A percentile compares a stretch with the other conserved stretches of the same genome.
These are phyloP conservation scores for Pogonomyrmex californicus DNA, from an alignment of 1,140 invertebrate genomes.

Conservation along the genomic window DNA sequence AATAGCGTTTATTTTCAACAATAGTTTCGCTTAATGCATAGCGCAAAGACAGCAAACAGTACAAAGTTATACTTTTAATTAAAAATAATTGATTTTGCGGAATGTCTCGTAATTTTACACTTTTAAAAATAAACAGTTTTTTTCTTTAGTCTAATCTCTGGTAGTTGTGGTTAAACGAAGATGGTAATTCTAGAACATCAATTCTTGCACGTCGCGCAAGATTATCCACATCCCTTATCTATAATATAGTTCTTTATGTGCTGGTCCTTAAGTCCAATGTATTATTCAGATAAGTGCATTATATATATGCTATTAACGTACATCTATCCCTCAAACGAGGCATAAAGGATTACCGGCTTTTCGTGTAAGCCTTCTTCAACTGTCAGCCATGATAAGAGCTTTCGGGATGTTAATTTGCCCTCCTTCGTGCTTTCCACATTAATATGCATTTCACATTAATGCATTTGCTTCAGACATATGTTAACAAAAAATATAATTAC, in stretches of 20 bases:
- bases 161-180: background rate
- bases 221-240: constrained; percentile 10
- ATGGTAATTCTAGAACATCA: background rate
- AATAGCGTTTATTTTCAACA: background rate
- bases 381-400: constrained; percentile 55
- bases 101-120: background rate
- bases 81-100: background rate
- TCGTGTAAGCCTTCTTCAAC: constrained; percentile 49
- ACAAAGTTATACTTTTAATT: background rate
- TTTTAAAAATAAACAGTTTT: background rate
- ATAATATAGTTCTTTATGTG: constrained; percentile 34
- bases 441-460: constrained; percentile 44
- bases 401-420: constrained; percentile 55
- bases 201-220: constrained; percentile 10
- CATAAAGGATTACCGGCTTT: constrained; percentile 60
- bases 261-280: constrained; percentile 36
- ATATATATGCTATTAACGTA: constrained; percentile 60
- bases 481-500: constrained; percentile 8
- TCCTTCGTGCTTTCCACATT: constrained; percentile 19
- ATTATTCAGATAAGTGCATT: constrained; percentile 58
- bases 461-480: background rate
- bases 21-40: background rate
- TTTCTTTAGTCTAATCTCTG: background rate
- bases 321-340: constrained; percentile 57
- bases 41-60: background rate